Evolutionary conservation across 2,113 vertebrate species (phyloP).

Genomic region (Upupa epops): DNA sequence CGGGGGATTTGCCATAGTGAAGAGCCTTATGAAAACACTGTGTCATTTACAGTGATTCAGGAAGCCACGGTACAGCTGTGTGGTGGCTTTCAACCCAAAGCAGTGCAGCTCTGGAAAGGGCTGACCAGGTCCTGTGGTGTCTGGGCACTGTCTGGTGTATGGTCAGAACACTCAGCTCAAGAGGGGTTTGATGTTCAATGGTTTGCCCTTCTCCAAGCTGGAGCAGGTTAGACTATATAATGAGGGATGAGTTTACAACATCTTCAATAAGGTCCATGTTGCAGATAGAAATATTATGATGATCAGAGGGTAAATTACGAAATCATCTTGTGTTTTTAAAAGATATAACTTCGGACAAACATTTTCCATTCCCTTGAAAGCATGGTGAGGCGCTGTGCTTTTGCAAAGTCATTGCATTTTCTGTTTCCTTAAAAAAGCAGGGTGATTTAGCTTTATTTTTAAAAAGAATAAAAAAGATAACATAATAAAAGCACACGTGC

Average conservation of each 20-base stretch:
- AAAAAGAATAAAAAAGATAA: background rate
- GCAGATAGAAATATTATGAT: background rate
- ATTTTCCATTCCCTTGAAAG: background rate
- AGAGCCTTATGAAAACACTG: background rate
- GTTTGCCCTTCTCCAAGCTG: background rate
- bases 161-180: background rate
- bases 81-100: background rate
- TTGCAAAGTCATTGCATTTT: background rate
- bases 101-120: background rate
- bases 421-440: background rate
- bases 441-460: background rate
- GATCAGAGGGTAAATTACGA: background rate
- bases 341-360: background rate
- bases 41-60: background rate
- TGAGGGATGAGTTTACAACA: background rate
- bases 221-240: background rate
- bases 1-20: background rate
- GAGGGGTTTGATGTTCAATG: no score
- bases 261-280: background rate
- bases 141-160: rapidly evolving
- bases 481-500: background rate
- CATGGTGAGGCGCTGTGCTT: background rate
- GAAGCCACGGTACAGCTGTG: rapidly evolving
- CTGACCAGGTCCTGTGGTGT: background rate
- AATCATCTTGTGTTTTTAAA: background rate